Conservation (phyloP, 92 coral and sea anemone genomes). For the Epizoanthus stellaris region DNA sequence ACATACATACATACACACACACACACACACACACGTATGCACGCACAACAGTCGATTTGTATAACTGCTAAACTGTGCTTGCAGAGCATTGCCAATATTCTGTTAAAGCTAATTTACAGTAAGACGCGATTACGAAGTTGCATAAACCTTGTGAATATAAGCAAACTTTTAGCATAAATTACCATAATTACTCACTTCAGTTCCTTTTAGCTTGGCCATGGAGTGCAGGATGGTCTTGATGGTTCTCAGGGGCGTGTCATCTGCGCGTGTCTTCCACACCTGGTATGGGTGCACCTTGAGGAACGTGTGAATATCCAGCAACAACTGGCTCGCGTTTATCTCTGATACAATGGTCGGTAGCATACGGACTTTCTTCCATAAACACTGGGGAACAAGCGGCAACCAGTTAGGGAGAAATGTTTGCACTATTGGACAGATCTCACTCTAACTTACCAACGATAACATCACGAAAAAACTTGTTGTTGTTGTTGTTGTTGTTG, state of each 20-base stretch:
- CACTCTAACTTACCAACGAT: too few relatives aligned
- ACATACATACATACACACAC: too few relatives aligned
- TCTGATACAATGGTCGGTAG: slow-evolving; percentile 76
- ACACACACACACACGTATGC: too few relatives aligned
- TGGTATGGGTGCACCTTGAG: slow-evolving; percentile 90
- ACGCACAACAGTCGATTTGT: too few relatives aligned
- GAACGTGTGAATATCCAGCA: slow-evolving; percentile 89
- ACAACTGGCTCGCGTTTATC: slow-evolving; percentile 80
- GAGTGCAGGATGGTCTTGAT: slow-evolving; percentile 90
- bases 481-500: too few relatives aligned
- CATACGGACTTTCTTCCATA: slow-evolving; percentile 91
- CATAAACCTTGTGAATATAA: too few relatives aligned
- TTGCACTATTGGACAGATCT: neutral
- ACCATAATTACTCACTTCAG: slow-evolving; percentile 54
- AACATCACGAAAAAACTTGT: too few relatives aligned
- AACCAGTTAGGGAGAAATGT: neutral
- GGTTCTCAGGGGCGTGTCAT: slow-evolving; percentile 95
- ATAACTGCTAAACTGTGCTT: too few relatives aligned
- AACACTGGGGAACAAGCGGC: slow-evolving; percentile 49
- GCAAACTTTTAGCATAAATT: too few relatives aligned
- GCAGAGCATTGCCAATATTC: too few relatives aligned
- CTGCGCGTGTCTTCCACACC: slow-evolving; percentile 93
- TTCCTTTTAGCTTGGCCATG: slow-evolving; percentile 88
- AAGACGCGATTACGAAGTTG: too few relatives aligned
- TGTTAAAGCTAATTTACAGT: too few relatives aligned